Evolutionary conservation across 2,888 invertebrate species (phyloP), one percentile per base, ranked within the genome.

Genomic region (Gonocerus acuteangulatus): DNA sequence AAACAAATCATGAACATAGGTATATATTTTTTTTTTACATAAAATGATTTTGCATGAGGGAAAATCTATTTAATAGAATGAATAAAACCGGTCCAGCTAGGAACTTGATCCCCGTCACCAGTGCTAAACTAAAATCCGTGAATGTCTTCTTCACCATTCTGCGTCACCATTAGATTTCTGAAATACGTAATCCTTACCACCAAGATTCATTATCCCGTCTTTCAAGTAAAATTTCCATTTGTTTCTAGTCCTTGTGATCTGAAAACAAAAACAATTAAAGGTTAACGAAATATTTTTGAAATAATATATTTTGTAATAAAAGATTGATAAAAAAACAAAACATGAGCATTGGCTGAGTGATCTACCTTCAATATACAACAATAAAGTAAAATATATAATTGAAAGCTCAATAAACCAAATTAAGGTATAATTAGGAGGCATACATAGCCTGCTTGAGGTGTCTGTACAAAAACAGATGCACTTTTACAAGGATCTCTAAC

Each of bases 141-240:
- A 49, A 34, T 22, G 15, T 59, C 48, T 3, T 23, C 19, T 64
- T 67, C 65, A 99, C 97, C 99, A 99, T 75, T 99, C 99, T 21
- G 97, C 97, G 80, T 99, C 99, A 68, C 99, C 99, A 71, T 88
- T 92, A 13, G 96, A 95, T 79, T 94, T 95, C 78, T 96, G 96
- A 79, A 99, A 99, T 71, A 97, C 94, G 79, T 87, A 97, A 79
- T 99, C 99, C 77, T 92, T 93, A 48, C 97, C 96, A 68, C 87
- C 87, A 72, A 99, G 83, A 80, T 95, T 97, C 99, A 99, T 99
- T 67, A 99, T 96, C 63, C 99, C 99, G 78, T 99, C 99, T 78
- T 99, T 99, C 67, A 99, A 80, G 75, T 95, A 92, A 76, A 99
- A 97, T 79, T 97, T 99, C 99, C 99, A 99, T 76, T 95, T 95